These are phyloP conservation scores for Dicentrarchus labrax DNA, from an alignment of 2,113 vertebrate species.

Conservation along the genomic window DNA sequence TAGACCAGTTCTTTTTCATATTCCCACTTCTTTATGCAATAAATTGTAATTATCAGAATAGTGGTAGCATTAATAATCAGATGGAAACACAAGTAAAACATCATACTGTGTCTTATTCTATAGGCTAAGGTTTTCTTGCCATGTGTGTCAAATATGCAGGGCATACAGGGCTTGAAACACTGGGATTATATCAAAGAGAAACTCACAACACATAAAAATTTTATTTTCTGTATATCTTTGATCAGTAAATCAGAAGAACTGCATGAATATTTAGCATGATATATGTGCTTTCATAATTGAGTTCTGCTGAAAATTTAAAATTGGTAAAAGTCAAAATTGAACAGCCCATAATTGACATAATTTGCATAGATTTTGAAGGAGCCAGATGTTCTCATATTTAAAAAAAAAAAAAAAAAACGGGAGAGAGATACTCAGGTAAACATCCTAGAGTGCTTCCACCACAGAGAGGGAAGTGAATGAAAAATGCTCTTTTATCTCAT, in stretches of 20 bases:
- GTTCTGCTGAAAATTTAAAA: neutral
- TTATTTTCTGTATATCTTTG: neutral
- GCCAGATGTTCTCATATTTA: constrained; percentile 40
- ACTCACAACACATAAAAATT: neutral
- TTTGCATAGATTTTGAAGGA: constrained; percentile 27
- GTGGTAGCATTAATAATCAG: neutral
- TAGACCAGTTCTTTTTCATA: neutral
- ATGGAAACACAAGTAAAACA: constrained; percentile 7
- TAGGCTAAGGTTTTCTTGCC: neutral
- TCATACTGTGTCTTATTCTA: neutral
- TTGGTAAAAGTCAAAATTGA: neutral
- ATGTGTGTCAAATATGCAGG: constrained; percentile 4
- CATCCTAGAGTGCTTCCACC: constrained; percentile 29
- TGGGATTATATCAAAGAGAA: constrained; percentile 7
- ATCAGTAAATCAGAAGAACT: no score
- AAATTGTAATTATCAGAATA: neutral
- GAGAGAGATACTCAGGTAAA: constrained; percentile 12
- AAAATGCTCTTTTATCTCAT: constrained; percentile 64
- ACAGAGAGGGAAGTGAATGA: constrained; percentile 37
- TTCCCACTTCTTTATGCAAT: constrained; percentile 5
- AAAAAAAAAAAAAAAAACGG: neutral
- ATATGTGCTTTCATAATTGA: neutral
- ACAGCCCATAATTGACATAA: neutral
- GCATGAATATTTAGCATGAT: neutral
- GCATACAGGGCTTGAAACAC: neutral